Base-by-base conservation (phyloP, 1,140 invertebrate species). In the Goniozus legneri region DNA sequence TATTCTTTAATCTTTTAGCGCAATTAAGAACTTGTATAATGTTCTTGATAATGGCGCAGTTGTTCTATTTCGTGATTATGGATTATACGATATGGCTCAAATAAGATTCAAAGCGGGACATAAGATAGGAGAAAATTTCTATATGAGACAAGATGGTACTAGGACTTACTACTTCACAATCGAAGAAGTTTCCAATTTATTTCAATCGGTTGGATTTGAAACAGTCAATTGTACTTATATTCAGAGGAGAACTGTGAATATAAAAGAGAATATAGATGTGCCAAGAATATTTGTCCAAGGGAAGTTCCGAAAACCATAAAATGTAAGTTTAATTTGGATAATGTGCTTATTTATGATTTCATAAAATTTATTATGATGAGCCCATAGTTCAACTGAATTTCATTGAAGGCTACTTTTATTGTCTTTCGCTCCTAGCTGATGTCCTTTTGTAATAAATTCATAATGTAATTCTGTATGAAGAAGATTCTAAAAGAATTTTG, bases 21-120 rank as follows among this genome's bases (percentile, higher is more conserved):
- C 86, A 8, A 67, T 93, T 0, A 60, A 70, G 35, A 93, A 90
- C 73, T 67, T 95, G 2, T 83, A 74, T 54, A 67, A 79, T 48
- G 70, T 88, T 6, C 71, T 98, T 1, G 85, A 84, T 51, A 87
- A 85, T 1, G 91, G 88, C 14, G 96, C 95, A 12, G 65, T 90
- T 24, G 65, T 99, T 3, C 70, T 98, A 3, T 93, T 99, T 59
- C 76, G 97, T 58, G 97, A 99, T 77, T 99, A 99, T 75, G 97
- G 95, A 0, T 72, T 95, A n/a, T 94, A 97, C 67, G 97, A 99
- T 73, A 91, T 98, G 86, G 92, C 97, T 2, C 96, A 98, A 71
- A 62, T 99, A 2, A 77, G 96, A 38, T 98, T 98, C 70, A 88
- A 92, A 54, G 82, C 90, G 3, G 94, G 94, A 0, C 86, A 91